These are phyloP conservation scores for Alosa alosa DNA, from an alignment of 2,113 vertebrate species.

Conservation along the genomic window DNA sequence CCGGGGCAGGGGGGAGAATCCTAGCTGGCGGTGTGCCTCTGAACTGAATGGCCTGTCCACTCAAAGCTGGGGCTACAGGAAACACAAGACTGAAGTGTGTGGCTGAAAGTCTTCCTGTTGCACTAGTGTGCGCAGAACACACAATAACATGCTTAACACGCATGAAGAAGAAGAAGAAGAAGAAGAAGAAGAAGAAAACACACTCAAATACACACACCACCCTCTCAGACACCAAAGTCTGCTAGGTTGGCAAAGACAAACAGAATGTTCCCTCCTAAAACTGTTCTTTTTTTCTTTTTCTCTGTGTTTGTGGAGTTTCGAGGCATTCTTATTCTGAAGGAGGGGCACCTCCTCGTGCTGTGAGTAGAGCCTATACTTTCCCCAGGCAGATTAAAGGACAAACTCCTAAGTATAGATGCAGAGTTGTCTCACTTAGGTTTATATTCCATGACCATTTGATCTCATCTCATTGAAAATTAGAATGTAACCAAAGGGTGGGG, in stretches of 20 bases:
- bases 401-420: background rate
- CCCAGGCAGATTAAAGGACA: background rate
- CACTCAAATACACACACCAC: constrained; percentile 49
- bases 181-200: background rate
- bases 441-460: background rate
- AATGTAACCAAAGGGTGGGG: background rate
- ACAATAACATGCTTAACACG: constrained; percentile 10
- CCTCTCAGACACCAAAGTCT: constrained; percentile 1
- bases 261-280: background rate
- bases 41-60: constrained; percentile 30
- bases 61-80: constrained; percentile 44
- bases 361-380: background rate
- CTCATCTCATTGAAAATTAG: background rate
- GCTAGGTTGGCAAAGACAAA: background rate
- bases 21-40: background rate
- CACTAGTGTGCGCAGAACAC: constrained; percentile 23
- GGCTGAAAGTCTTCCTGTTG: constrained; percentile 38
- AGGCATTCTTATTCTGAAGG: constrained; percentile 7
- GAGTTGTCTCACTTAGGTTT: background rate
- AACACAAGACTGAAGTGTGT: constrained; percentile 39
- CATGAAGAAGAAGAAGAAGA: constrained; percentile 13
- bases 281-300: background rate
- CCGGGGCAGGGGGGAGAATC: background rate
- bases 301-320: background rate
- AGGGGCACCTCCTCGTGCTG: background rate